phyloP scores from a whole-genome alignment of 2,113 vertebrate species.

The Pelecanus crispus region DNA sequence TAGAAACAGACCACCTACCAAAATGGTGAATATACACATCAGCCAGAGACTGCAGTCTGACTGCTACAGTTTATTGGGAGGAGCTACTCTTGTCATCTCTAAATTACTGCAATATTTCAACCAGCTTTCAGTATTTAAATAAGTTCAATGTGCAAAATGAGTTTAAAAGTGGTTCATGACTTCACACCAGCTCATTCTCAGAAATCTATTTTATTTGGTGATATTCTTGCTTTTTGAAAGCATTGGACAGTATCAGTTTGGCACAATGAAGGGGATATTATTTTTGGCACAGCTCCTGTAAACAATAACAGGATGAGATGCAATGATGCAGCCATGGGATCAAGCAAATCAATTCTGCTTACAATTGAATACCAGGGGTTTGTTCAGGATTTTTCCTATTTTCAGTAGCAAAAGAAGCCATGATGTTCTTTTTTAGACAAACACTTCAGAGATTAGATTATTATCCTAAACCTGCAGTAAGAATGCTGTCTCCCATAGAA shows the following conservation, averaged over 20 bases:
- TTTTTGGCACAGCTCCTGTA: not conserved
- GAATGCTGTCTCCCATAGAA: not conserved
- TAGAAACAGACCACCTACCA: not conserved
- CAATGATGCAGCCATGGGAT: not conserved
- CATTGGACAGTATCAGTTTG: not conserved
- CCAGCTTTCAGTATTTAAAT: not conserved
- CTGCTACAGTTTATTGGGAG: not conserved
- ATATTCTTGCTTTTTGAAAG: not conserved
- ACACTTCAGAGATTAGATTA: not conserved
- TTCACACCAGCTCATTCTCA: not conserved
- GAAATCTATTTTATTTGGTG: not conserved
- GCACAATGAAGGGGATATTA: not conserved
- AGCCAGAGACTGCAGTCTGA: not conserved
- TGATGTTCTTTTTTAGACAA: not conserved
- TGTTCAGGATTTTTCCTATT: not conserved
- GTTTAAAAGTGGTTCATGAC: not conserved
- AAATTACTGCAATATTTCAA: not conserved
- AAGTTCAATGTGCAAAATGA: not conserved
- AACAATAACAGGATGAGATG: not conserved
- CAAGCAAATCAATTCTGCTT: not conserved
- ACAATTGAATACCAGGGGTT: not conserved
- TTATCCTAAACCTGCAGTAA: not conserved
- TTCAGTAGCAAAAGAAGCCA: not conserved
- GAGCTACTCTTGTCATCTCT: not conserved
- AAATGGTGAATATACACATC: not conserved